These are phyloP conservation scores for Pseudorasbora parva DNA, from an alignment of 2,113 vertebrate species.

Conservation along the genomic window DNA sequence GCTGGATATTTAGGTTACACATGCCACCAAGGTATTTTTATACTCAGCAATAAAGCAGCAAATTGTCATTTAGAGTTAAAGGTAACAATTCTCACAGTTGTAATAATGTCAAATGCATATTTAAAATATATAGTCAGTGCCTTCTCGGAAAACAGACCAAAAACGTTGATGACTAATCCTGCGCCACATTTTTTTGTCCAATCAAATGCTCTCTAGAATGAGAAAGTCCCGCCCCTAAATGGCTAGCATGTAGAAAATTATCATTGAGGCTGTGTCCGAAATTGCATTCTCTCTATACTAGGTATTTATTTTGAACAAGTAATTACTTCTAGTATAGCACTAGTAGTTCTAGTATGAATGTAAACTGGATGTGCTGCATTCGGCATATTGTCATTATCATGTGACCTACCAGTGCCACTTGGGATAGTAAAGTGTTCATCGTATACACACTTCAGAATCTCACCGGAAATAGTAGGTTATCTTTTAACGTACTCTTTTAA, in stretches of 20 bases:
- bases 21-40: slow-evolving; percentile 43
- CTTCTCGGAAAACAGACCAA: background rate
- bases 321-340: too few species aligned
- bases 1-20: slow-evolving; percentile 63
- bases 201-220: background rate
- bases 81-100: background rate
- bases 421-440: too few species aligned
- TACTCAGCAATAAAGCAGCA: slow-evolving; percentile 45
- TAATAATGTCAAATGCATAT: background rate
- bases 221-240: background rate
- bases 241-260: background rate
- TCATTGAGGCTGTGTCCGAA: too few species aligned
- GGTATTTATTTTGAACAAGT: too few species aligned
- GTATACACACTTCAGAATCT: too few species aligned
- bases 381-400: too few species aligned
- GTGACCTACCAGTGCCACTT: too few species aligned
- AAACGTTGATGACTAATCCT: background rate
- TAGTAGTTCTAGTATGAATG: too few species aligned
- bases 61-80: background rate
- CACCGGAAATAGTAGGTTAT: too few species aligned
- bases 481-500: too few species aligned
- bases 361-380: too few species aligned
- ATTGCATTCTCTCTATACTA: too few species aligned
- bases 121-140: background rate
- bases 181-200: background rate